Evolutionary conservation across 2,797 vertebrate genomes (phyloP).

Genomic region (Gymnoscopelus microlampas): DNA sequence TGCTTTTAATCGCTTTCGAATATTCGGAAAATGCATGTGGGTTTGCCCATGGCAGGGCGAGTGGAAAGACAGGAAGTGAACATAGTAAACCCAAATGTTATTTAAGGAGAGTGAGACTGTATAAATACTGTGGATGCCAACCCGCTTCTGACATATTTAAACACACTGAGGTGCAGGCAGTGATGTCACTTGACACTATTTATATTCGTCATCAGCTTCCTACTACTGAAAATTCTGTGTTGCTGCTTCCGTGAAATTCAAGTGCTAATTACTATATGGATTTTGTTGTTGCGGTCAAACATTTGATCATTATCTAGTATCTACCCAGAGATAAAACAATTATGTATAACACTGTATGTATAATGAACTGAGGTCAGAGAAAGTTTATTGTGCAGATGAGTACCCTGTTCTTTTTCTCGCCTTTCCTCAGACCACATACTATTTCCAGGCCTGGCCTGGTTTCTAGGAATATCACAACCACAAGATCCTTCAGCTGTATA

Average conservation of each 20-base stretch:
- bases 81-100: constrained; percentile 44
- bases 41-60: constrained; percentile 8
- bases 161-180: constrained; percentile 37
- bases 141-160: constrained; percentile 43
- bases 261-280: constrained; percentile 32
- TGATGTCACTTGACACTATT: constrained; percentile 49
- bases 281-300: constrained; percentile 19
- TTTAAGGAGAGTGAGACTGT: constrained; percentile 27
- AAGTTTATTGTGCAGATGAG: background rate
- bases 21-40: constrained; percentile 5
- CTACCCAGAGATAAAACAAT: background rate
- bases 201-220: constrained; percentile 31
- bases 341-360: too few species aligned
- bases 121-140: constrained; percentile 39
- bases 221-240: constrained; percentile 10
- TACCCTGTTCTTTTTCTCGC: constrained; percentile 15
- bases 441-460: background rate
- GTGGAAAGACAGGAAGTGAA: constrained; percentile 39
- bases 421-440: constrained; percentile 1
- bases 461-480: constrained; percentile 2
- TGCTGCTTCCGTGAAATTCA: constrained; percentile 30
- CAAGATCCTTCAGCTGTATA: background rate
- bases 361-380: background rate
- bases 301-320: constrained; percentile 7
- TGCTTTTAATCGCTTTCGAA: constrained; percentile 34